Evolutionary conservation across 2,797 vertebrate genomes (phyloP).

Genomic region (Pangasius krempfi): DNA sequence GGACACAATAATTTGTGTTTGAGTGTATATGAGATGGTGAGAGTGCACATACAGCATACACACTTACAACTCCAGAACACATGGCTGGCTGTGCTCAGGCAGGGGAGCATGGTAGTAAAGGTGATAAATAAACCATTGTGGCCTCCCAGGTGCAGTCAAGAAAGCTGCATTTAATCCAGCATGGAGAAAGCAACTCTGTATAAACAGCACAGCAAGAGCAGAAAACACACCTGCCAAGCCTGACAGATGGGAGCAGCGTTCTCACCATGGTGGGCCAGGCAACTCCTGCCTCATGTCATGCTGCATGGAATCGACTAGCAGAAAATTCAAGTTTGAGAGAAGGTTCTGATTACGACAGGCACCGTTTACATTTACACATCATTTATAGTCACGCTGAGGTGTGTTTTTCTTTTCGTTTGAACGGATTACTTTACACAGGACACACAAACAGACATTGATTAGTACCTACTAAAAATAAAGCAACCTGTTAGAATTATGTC

Average conservation of each 20-base stretch:
- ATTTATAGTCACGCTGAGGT: not conserved
- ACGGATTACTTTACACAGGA: not conserved
- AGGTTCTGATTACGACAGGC: not conserved
- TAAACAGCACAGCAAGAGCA: slow-evolving; percentile 33
- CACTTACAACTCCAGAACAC: slow-evolving; percentile 8
- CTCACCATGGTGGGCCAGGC: not conserved
- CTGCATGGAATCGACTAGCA: not conserved
- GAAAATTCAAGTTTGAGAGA: slow-evolving; percentile 8
- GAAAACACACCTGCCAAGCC: slow-evolving; percentile 34
- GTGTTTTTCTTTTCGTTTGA: not conserved
- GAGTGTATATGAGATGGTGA: not conserved
- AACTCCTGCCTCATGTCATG: not conserved
- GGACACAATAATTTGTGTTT: slow-evolving; percentile 4
- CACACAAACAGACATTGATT: slow-evolving; percentile 6
- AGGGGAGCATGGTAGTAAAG: slow-evolving; percentile 12
- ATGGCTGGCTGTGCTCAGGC: slow-evolving; percentile 23
- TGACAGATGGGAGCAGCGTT: slow-evolving; percentile 14
- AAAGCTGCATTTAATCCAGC: slow-evolving; percentile 58
- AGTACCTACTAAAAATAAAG: slow-evolving; percentile 5
- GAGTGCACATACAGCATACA: not conserved
- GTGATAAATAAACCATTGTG: slow-evolving; percentile 40
- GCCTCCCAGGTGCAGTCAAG: slow-evolving; percentile 36
- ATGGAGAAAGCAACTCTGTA: slow-evolving; percentile 57
- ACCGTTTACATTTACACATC: not conserved
- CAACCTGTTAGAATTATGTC: not conserved